phyloP scores from a whole-genome alignment of 2,888 invertebrate species.

The Halictus quadricinctus region DNA sequence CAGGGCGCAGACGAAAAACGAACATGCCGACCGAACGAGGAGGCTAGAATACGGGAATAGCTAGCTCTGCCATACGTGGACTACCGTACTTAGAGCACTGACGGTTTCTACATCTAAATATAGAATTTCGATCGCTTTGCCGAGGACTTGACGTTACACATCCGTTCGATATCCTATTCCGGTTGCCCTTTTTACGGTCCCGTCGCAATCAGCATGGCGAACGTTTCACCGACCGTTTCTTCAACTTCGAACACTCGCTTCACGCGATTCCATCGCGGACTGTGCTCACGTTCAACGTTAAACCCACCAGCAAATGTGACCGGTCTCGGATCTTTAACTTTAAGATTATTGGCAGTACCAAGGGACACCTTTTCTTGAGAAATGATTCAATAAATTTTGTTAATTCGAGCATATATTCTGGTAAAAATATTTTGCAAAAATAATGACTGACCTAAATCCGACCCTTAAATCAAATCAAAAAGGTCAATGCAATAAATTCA shows the following conservation, averaged over 20 bases:
- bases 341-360: not conserved
- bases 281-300: not conserved
- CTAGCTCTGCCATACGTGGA: slow-evolving; percentile 54
- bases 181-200: slow-evolving; percentile 22
- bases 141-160: slow-evolving; percentile 36
- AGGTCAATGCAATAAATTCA: not conserved
- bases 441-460: too few relatives aligned
- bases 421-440: too few relatives aligned
- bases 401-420: too few relatives aligned
- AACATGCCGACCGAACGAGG: slow-evolving; percentile 46
- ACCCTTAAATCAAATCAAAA: too few relatives aligned
- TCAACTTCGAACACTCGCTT: slow-evolving; percentile 3
- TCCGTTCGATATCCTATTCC: slow-evolving; percentile 45
- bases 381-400: too few relatives aligned
- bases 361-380: too few relatives aligned
- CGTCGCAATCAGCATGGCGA: not conserved
- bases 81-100: slow-evolving; percentile 51
- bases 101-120: slow-evolving; percentile 66
- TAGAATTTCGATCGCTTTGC: slow-evolving; percentile 67
- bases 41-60: slow-evolving; percentile 68
- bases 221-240: not conserved
- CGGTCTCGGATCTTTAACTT: too few relatives aligned
- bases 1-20: slow-evolving; percentile 64
- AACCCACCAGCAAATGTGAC: too few relatives aligned
- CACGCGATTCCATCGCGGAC: not conserved